Percentiles rank a stretch among this genome's conserved stretches.
These are phyloP conservation scores for Brachyptera putata DNA, from an alignment of 2,888 invertebrate genomes.

Conservation along the genomic window DNA sequence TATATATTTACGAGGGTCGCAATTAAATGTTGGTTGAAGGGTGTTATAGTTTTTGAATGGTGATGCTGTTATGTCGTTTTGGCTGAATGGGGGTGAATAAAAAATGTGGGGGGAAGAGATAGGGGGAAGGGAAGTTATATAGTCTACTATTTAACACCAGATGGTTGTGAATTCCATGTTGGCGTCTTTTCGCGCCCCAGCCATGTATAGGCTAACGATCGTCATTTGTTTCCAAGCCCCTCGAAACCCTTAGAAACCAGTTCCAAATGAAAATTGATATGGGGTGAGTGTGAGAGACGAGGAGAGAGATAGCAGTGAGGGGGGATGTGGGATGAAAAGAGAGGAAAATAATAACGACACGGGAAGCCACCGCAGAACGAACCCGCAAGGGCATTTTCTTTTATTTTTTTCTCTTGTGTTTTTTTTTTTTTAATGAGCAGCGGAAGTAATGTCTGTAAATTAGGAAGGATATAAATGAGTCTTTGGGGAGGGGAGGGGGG, in stretches of 20 bases:
- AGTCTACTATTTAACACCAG: slow-evolving; percentile 30
- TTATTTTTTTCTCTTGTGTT: too few relatives aligned
- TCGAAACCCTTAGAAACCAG: slow-evolving; percentile 18
- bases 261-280: slow-evolving; percentile 33
- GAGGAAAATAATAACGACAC: slow-evolving; percentile 23
- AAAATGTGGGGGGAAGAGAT: slow-evolving; percentile 8
- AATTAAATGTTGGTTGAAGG: slow-evolving; percentile 14
- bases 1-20: slow-evolving; percentile 15
- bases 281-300: too few relatives aligned
- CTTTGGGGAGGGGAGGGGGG: too few relatives aligned
- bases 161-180: slow-evolving; percentile 31
- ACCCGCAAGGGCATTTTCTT: slow-evolving; percentile 5
- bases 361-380: too few relatives aligned
- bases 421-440: slow-evolving; percentile 22
- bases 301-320: slow-evolving; percentile 27
- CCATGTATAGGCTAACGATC: slow-evolving; percentile 29
- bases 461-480: slow-evolving; percentile 27
- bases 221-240: slow-evolving; percentile 29
- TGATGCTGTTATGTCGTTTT: slow-evolving; percentile 6
- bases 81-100: slow-evolving; percentile 17
- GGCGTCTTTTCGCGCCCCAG: slow-evolving; percentile 31
- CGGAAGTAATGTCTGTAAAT: slow-evolving; percentile 29
- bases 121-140: slow-evolving; percentile 10
- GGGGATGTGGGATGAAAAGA: slow-evolving; percentile 22
- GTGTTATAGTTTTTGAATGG: slow-evolving; percentile 12